Evolutionary conservation across 2,888 invertebrate species (phyloP), one percentile per base, ranked within the genome.

Genomic region (Cantharis nigra): DNA sequence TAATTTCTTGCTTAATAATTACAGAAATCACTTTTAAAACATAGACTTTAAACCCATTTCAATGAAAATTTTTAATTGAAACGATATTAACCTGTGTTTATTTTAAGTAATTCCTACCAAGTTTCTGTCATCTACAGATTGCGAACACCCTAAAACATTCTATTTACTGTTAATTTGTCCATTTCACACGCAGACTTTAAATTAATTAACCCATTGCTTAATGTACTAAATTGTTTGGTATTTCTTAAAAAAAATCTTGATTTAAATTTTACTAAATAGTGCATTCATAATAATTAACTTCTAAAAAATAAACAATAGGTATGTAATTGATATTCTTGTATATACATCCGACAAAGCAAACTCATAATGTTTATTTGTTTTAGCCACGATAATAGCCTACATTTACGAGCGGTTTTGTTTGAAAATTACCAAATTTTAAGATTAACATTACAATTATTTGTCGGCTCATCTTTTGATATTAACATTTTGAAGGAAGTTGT

Each of bases 161-260:
- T 70, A 67, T 78, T 78, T 78, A 63, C 72, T 71, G 74, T 77
- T 75, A 75, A 78, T 78, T 75, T 78, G 33, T 70, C 63, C 70
- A 67, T 75, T 72, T 75, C 78, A 78, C 75, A 75, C 28, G 78
- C 78, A 78, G 78, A 75, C 69, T 67, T 74, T 77, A 71, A 73
- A 74, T 77, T 77, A 77, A 77, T 72, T 67, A 72, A 73, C 73
- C 23, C 23, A 26, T 69, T 70, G 74, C 20, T 74, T 83, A 83
- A 83, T 49, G 49, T n/a, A 49, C 49, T 49, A 49, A 49, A 49
- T 49, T 49, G 49, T 49, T 49, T 49, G 49, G 49, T 49, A 5
- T 49, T 13, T 1, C 7, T 49, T 5, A 49, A 49, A 49, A 49
- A 67, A 67, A 67, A n/a, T 67, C 65, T 67, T 23, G n/a, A 23